Evolutionary conservation across 2,113 vertebrate species (phyloP), one percentile per base, ranked within the genome.

Genomic region (Scatophagus argus): DNA sequence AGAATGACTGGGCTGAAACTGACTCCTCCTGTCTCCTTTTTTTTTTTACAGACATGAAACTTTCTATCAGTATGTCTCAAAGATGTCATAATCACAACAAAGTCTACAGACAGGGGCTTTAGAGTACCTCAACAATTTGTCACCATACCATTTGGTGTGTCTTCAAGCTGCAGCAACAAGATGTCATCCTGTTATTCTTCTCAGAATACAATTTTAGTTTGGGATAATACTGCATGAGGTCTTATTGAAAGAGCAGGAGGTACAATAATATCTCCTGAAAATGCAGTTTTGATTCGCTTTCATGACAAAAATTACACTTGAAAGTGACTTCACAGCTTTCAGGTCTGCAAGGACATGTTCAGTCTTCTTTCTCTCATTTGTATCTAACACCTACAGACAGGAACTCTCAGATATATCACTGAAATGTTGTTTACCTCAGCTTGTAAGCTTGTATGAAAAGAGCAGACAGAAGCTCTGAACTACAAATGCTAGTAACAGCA

Each of bases 241-340:
- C 23, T 63, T 44, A 62, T 46, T 69, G 23, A 79, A 52, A 61
- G 31, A 68, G 34, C 21, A 12, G 27, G 12, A 25, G 39, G 23
- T 59, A 29, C 43, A 34, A 34, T 31, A 34, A 49, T 25, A 23
- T 51, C 32, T 69, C 31, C 52, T 56, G 23, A 66, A 77, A 81
- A 44, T 58, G 19, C n/a, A 46, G 27, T 41, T 75, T 62, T 74
- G 6, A 36, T 73, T 10, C 58, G 46, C 59, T 74, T 81, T 88
- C 63, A 80, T 77, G 32, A 16, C 1, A 49, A 3, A 77, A 67
- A 70, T 70, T 19, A 77, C n/a, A 46, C 49, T 62, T 74, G 19
- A 65, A 65, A 68, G 71, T 51, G 25, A 11, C 56, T 64, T n/a
- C 47, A 32, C 27, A 46, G 63, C 62, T 74, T 55, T 62, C 21